A percentile compares a stretch with the other conserved stretches of the same genome.
These are phyloP conservation scores for Scomber scombrus DNA, from an alignment of 2,113 vertebrate genomes.

Conservation along the genomic window DNA sequence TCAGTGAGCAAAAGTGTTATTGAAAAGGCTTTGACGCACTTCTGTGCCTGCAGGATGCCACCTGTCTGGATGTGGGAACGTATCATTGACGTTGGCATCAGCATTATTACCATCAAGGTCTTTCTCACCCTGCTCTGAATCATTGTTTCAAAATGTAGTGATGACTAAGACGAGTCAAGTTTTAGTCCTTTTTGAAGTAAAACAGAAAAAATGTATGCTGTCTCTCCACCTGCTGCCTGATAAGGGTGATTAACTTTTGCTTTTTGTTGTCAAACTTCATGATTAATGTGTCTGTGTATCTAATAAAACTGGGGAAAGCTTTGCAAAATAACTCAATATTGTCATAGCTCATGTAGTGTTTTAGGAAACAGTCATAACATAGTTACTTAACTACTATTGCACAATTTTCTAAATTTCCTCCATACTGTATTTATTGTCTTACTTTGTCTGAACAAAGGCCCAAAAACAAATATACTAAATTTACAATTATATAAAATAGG, in stretches of 20 bases:
- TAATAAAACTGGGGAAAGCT: slow-evolving; percentile 1
- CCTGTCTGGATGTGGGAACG: slow-evolving; percentile 72
- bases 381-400: too few species aligned
- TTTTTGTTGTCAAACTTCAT: slow-evolving; percentile 9
- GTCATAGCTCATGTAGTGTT: neutral
- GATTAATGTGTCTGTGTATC: neutral
- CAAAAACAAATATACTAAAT: slow-evolving; percentile 1
- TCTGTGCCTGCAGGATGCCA: slow-evolving; percentile 69
- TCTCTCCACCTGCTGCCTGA: slow-evolving; percentile 22
- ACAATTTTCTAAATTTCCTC: too few species aligned
- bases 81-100: slow-evolving; percentile 56
- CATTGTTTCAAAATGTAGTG: slow-evolving; percentile 48
- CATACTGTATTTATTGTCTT: too few species aligned
- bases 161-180: slow-evolving; percentile 22
- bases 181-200: slow-evolving; percentile 25
- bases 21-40: slow-evolving; percentile 53
- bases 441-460: neutral
- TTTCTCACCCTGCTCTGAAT: slow-evolving; percentile 56
- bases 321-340: neutral
- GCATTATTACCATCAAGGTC: slow-evolving; percentile 63
- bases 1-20: slow-evolving; percentile 53
- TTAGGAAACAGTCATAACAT: too few species aligned
- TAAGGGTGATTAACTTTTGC: neutral
- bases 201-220: slow-evolving; percentile 1
- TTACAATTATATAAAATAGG: neutral